Evolutionary conservation across 2,797 vertebrate species (phyloP).

Genomic region (Vultur gryphus): DNA sequence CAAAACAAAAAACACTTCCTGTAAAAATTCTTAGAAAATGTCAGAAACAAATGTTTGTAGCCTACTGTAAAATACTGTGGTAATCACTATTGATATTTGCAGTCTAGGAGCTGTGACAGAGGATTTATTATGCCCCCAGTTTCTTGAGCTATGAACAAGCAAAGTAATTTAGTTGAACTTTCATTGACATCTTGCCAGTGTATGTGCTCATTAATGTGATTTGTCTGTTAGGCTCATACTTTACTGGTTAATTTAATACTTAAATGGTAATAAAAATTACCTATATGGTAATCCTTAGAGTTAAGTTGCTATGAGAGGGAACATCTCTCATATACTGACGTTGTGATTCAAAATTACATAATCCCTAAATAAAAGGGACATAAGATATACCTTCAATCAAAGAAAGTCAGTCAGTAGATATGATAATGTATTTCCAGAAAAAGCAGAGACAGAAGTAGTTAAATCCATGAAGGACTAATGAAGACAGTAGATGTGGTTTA

Average conservation of each 20-base stretch:
- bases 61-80: background rate
- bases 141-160: background rate
- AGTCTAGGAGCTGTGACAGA: background rate
- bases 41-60: background rate
- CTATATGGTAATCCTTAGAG: background rate
- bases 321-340: background rate
- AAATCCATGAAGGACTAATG: background rate
- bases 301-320: background rate
- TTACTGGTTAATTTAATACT: background rate
- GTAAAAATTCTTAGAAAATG: no score
- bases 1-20: no score
- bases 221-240: background rate
- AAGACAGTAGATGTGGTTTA: background rate
- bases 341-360: background rate
- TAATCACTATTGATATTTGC: background rate
- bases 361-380: background rate
- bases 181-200: background rate
- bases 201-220: background rate
- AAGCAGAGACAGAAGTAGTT: background rate
- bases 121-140: background rate
- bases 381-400: background rate
- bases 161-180: constrained; percentile 27
- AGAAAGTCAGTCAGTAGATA: background rate
- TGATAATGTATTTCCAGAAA: background rate
- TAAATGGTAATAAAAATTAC: background rate